Evolutionary conservation across 2,113 vertebrate genomes (phyloP).

Genomic region (Serinus canaria): DNA sequence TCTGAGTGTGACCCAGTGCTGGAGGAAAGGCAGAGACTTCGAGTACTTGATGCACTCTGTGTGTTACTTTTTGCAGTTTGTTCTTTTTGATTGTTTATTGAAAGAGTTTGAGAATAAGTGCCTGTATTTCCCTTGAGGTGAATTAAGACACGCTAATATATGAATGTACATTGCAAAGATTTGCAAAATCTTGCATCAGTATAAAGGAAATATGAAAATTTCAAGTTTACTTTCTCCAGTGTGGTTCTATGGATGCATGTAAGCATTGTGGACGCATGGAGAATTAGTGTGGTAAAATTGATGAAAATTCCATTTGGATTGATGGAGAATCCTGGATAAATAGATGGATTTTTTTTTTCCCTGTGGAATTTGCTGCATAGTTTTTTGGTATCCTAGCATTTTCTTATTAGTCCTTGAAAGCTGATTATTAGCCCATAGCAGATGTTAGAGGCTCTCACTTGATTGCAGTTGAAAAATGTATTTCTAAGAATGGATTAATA

Average conservation of each 20-base stretch:
- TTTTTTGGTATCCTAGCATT: background rate
- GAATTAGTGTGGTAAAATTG: background rate
- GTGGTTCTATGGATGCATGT: accelerated
- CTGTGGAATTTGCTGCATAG: background rate
- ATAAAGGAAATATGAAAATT: background rate
- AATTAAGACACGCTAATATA: background rate
- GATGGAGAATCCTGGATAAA: background rate
- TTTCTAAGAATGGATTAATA: background rate
- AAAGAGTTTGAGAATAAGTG: background rate
- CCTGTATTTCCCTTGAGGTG: accelerated
- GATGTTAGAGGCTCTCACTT: background rate
- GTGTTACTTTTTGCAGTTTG: background rate
- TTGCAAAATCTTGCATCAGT: background rate
- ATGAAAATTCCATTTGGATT: background rate
- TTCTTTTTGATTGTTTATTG: background rate
- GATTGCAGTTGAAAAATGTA: background rate
- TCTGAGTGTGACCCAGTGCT: background rate
- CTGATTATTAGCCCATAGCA: background rate
- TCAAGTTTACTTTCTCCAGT: background rate
- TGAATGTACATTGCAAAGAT: background rate
- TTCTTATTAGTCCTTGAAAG: background rate
- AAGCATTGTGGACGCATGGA: background rate
- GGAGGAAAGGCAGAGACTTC: background rate
- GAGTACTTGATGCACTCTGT: background rate
- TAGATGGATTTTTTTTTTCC: background rate